Evolutionary conservation across 2,888 invertebrate genomes (phyloP), one percentile per base, ranked within the genome.

Genomic region (Caenorhabditis sulstoni): DNA sequence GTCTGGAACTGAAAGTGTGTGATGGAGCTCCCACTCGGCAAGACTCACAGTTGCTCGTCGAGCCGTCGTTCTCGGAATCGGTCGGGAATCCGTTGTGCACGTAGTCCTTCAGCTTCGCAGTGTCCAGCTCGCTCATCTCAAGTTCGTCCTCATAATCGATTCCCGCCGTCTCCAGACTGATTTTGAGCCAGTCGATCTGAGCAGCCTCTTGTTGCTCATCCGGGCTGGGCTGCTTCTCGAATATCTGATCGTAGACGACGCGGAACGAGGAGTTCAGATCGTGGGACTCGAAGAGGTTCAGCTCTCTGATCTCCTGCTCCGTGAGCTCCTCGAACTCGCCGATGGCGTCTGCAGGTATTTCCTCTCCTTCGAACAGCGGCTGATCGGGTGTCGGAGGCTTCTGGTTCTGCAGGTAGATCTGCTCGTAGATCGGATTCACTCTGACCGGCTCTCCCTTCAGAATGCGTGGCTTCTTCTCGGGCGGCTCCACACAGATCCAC

Each of bases 101-200:
- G 47, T 59, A 65, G n/a, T 77, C 71, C 64, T 79, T 77, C 57
- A 85, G 71, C 16, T 78, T 73, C 22, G 61, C 71, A 16, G 81
- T 81, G 47, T 83, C 79, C 9, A 85, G 64, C 35, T 75, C 68
- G 4, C 20, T 49, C 74, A 83, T 68, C 9, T 85, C 85, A n/a
- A 79, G 78, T 4, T 81, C 83, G 55, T 81, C 73, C 1, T 76
- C 58, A 59, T 81, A 85, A 47, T 85, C 82, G 44, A 85, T 45
- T 16, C 85, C 85, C 8, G 82, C 85, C 7, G 84, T 73, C 64
- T 85, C 85, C 39, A 85, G 62, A 16, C 81, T 77, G 8, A 85
- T 84, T 52, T 84, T 83, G 8, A 85, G 65, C 85, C 85, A 85
- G 55, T 85, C 83, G 5, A 85, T 85, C 44, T 79, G 81, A 9